Evolutionary conservation across 2,797 vertebrate species (phyloP).

Genomic region (Cephalopachus bancanus): DNA sequence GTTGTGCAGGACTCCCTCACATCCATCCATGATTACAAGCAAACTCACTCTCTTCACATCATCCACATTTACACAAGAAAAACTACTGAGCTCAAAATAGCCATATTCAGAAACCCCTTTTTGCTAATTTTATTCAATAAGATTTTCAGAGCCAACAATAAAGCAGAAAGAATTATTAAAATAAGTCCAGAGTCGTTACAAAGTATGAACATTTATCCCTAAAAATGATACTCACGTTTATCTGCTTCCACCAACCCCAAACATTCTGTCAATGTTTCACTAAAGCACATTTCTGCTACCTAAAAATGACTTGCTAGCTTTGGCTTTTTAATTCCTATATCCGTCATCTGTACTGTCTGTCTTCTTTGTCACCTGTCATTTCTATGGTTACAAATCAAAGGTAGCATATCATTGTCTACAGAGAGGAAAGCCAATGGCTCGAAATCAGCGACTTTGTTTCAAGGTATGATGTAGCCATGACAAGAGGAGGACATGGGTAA

Average conservation of each 20-base stretch:
- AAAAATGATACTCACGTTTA: slow-evolving; percentile 9
- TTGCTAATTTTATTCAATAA: slow-evolving; percentile 58
- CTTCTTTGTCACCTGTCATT: slow-evolving; percentile 52
- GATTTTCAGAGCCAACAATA: slow-evolving; percentile 35
- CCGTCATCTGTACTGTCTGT: slow-evolving; percentile 2
- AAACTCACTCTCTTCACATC: not conserved
- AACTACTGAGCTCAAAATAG: slow-evolving; percentile 27
- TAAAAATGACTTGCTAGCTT: slow-evolving; percentile 43
- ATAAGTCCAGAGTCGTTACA: slow-evolving; percentile 47
- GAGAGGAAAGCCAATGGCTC: not conserved
- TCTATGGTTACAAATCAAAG: slow-evolving; percentile 46
- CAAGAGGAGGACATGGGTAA: not conserved
- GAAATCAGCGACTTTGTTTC: not conserved
- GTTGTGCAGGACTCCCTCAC: not conserved
- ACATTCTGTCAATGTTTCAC: slow-evolving; percentile 23
- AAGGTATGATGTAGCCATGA: not conserved
- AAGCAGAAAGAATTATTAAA: slow-evolving; percentile 43
- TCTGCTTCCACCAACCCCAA: slow-evolving; percentile 33
- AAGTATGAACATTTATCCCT: slow-evolving; percentile 3
- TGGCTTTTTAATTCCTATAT: slow-evolving; percentile 7
- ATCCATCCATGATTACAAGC: not conserved
- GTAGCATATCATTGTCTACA: not conserved
- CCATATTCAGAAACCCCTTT: not conserved
- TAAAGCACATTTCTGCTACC: slow-evolving; percentile 8
- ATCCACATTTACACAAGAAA: slow-evolving; percentile 27